Evolutionary conservation across 2,113 vertebrate genomes (phyloP), one percentile per base, ranked within the genome.

Genomic region (Chrysemys picta): DNA sequence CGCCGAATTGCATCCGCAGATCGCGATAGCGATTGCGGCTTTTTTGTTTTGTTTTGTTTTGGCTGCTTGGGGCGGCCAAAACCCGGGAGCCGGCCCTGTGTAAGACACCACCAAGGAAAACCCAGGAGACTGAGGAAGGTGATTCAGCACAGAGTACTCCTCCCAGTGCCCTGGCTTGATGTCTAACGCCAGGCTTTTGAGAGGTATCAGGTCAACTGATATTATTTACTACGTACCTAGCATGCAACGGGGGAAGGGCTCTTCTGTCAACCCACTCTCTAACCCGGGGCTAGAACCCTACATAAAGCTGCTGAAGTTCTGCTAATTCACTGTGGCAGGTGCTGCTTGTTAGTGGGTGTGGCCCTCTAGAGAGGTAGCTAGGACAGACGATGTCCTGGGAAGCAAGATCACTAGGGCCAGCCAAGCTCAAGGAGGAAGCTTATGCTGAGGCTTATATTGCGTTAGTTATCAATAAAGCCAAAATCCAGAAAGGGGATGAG

Each of bases 181-280:
- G 76, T 1, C 22, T 11, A 12, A n/a, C 19, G 17, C 35, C 21
- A 50, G 6, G 50, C 2, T 80, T 95, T 78, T 13, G 2, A 81
- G n/a, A 52, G 53, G 9, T 57, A 35, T 38, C 52, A 3, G 45
- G 29, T 5, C 76, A 52, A 82, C 4, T 47, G 4, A 1, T 8
- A 24, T 62, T 62, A 16, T 0, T 16, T 53, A 56, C 9, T n/a
- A 2, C 0, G 2, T 29, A 1, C 1, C 22, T 0, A 12, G 31
- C 31, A 1, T 42, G 87, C 7, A 89, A 84, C 8, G 16, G 4
- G 3, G 2, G 4, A 1, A 42, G 27, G 38, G 53, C 17, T 10
- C 31, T 80, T 0, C 2, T 62, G 79, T 42, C 27, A 1, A 27
- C 0, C 72, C 62, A 29, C 82, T 29, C 4, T 2, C 0, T 79